Evolutionary conservation across 2,113 vertebrate genomes (phyloP).

Genomic region (Taxidea taxus): DNA sequence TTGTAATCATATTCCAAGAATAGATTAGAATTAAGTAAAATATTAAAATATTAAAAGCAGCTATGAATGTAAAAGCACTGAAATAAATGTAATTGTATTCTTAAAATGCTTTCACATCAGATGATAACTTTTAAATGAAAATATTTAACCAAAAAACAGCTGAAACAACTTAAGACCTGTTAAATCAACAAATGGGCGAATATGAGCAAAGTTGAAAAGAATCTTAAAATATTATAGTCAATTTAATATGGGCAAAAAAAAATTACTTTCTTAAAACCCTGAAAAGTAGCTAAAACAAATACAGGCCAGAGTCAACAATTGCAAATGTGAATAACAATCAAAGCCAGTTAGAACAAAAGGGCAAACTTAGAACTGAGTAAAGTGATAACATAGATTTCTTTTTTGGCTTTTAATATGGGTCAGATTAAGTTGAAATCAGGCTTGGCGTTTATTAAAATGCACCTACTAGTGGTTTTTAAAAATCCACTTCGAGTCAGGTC

Average conservation of each 20-base stretch:
- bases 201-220: slow-evolving; percentile 32
- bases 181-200: slow-evolving; percentile 49
- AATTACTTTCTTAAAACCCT: neutral
- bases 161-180: slow-evolving; percentile 62
- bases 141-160: slow-evolving; percentile 48
- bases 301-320: slow-evolving; percentile 31
- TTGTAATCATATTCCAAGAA: slow-evolving; percentile 43
- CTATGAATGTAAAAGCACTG: neutral
- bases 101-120: neutral
- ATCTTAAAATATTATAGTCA: slow-evolving; percentile 44
- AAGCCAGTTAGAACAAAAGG: slow-evolving; percentile 25
- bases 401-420: neutral
- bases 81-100: slow-evolving; percentile 16
- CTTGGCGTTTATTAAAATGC: neutral
- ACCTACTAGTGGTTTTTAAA: neutral
- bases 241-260: neutral
- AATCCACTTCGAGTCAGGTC: neutral
- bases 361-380: neutral
- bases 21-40: slow-evolving; percentile 19
- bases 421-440: slow-evolving; percentile 23
- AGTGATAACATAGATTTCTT: neutral
- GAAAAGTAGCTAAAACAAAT: slow-evolving; percentile 38
- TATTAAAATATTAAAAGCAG: slow-evolving; percentile 47
- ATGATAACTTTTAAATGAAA: slow-evolving; percentile 31
- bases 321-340: slow-evolving; percentile 31